Evolutionary conservation across 1,140 invertebrate genomes (phyloP).

Genomic region (Arion vulgaris): DNA sequence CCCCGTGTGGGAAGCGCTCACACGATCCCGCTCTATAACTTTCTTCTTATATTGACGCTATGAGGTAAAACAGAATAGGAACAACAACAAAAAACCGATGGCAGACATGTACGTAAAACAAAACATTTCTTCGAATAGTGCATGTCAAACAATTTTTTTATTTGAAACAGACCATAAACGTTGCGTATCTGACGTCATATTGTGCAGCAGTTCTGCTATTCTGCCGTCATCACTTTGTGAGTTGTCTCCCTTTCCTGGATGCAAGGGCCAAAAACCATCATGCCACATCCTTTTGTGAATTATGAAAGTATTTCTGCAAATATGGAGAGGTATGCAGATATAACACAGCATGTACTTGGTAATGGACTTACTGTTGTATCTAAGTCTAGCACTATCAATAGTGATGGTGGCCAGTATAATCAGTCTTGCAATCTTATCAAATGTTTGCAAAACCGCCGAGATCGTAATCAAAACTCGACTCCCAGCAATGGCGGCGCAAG

Average conservation of each 20-base stretch:
- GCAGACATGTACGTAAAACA: too few relatives aligned
- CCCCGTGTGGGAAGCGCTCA: too few relatives aligned
- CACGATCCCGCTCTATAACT: too few relatives aligned
- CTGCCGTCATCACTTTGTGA: background rate
- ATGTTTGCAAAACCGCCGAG: slow-evolving; percentile 7
- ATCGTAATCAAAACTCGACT: slow-evolving; percentile 22
- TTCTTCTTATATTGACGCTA: too few relatives aligned
- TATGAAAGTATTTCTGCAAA: slow-evolving; percentile 17
- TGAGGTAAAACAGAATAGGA: too few relatives aligned
- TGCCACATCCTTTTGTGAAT: slow-evolving; percentile 24
- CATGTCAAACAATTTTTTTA: too few relatives aligned
- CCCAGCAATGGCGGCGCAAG: background rate
- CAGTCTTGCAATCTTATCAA: background rate
- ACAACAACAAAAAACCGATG: too few relatives aligned
- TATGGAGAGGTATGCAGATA: slow-evolving; percentile 19
- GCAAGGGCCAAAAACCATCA: slow-evolving; percentile 18
- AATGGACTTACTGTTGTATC: slow-evolving; percentile 22
- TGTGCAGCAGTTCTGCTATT: too few relatives aligned
- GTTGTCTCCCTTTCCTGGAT: slow-evolving; percentile 21
- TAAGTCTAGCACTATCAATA: background rate
- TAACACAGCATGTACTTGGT: slow-evolving; percentile 13
- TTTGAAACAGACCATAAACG: slow-evolving; percentile 25
- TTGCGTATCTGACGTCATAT: background rate
- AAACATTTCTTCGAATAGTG: too few relatives aligned
- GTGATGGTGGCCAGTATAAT: background rate